A percentile compares a stretch with the other conserved stretches of the same genome.
phyloP scores from a whole-genome alignment of 2,113 vertebrate genomes.

The Lynx canadensis region DNA sequence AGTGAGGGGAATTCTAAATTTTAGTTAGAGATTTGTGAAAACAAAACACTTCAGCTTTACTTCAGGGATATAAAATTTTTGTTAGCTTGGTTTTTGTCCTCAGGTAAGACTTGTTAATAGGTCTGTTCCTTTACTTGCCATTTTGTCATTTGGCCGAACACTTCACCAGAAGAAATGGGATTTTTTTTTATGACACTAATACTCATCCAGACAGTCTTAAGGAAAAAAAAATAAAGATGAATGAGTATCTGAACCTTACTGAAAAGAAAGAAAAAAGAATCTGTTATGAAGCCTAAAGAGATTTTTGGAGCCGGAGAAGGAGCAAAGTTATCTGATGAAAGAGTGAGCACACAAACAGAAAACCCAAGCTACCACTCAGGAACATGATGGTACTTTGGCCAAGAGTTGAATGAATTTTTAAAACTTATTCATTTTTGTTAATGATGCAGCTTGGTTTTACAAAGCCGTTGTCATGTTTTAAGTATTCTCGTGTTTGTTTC shows the following conservation, averaged over 20 bases:
- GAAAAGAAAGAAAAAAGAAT: neutral
- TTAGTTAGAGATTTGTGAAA: neutral
- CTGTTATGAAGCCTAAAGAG: neutral
- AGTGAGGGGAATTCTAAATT: neutral
- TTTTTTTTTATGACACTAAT: neutral
- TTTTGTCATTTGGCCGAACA: neutral
- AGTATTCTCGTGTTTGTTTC: neutral
- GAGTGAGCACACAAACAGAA: neutral
- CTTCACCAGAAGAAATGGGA: neutral
- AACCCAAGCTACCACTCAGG: neutral
- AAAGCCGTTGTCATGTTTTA: neutral
- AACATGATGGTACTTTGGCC: neutral
- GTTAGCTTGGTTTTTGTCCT: neutral
- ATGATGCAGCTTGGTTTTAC: neutral
- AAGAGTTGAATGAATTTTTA: conserved; percentile 41
- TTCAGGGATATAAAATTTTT: neutral
- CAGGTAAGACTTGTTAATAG: neutral
- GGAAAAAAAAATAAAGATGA: neutral
- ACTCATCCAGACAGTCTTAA: neutral
- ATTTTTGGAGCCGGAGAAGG: neutral
- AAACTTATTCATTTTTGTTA: conserved; percentile 32
- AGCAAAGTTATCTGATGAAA: neutral
- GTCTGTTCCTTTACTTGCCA: neutral
- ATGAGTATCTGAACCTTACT: neutral
- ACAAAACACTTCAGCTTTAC: neutral